Evolutionary conservation across 2,797 vertebrate genomes (phyloP), one percentile per base, ranked within the genome.

Genomic region (Lagorchestes hirsutus): DNA sequence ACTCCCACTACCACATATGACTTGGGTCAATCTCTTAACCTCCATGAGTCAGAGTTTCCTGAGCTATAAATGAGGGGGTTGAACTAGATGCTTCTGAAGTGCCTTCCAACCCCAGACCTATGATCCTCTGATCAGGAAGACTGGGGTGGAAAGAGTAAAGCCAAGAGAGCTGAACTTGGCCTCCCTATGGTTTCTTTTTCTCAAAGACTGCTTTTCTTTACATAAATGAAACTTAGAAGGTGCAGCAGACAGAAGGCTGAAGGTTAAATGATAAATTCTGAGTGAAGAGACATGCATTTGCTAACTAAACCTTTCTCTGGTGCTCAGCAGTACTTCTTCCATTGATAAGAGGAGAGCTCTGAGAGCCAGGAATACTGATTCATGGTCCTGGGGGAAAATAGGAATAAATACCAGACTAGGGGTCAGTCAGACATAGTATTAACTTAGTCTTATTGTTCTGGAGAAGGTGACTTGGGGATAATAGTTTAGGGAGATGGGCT

Each of bases 191-290:
- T 50, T 74, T 56, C 54, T n/a, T 93, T 93, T 62, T 58, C 87
- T 94, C 87, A 96, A 95, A 96, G 57, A 55, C 3, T 91, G 27
- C 18, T 95, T 54, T 94, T 46, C 92, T 74, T 46, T 92, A 87
- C 50, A 10, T 31, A 94, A 94, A 92, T 31, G 9, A 96, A 97
- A 94, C 87, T 90, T 94, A 55, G 95, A 62, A 57, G 92, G 31
- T 90, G 2, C 87, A 94, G 46, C 50, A 92, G 31, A 90, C 90
- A 94, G 82, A 97, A 94, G 97, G 94, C 91, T 97, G 91, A 96
- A 97, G 95, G 94, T 92, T 87, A 96, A 96, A 54, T 31, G 92
- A 91, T 92, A 95, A 94, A 87, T 40, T 95, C 5, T 5, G 58
- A 94, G 54, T 29, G 50, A 29, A 92, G 91, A 93, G 97, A 40